Conservation (phyloP, 2,797 vertebrate genomes). For the Falco peregrinus region DNA sequence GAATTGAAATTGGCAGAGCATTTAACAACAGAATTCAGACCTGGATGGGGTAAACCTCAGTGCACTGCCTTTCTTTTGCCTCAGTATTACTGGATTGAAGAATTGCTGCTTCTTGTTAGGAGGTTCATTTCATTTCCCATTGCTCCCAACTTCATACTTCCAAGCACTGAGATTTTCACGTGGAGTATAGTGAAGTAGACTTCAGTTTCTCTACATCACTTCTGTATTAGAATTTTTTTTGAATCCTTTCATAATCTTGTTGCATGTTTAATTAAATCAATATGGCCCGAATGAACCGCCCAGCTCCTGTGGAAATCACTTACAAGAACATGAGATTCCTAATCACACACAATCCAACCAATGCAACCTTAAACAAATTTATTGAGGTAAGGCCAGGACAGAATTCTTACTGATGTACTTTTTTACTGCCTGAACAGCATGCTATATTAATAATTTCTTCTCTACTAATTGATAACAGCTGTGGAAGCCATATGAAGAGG, state of each 20-base stretch:
- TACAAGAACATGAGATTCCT: conserved; percentile 99
- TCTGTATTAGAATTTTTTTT: conserved; percentile 72
- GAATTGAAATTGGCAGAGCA: conserved; percentile 85
- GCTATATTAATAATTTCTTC: background rate
- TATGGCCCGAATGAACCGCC: conserved; percentile 99
- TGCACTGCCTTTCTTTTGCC: conserved; percentile 93
- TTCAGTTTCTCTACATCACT: conserved; percentile 74
- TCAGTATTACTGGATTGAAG: conserved; percentile 91
- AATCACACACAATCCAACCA: conserved; percentile 99
- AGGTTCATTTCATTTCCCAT: conserved; percentile 82
- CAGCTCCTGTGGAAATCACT: conserved; percentile 99
- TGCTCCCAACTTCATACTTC: conserved; percentile 73
- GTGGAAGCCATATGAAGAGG: background rate
- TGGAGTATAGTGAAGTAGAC: conserved; percentile 83
- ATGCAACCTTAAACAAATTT: conserved; percentile 98
- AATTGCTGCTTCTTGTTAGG: conserved; percentile 88
- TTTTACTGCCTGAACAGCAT: background rate
- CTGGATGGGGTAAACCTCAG: conserved; percentile 99
- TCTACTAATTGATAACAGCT: background rate
- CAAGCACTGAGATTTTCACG: conserved; percentile 83
- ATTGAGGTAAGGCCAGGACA: conserved; percentile 90
- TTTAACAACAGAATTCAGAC: conserved; percentile 87
- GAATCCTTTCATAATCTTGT: conserved; percentile 64
- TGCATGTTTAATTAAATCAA: conserved; percentile 77
- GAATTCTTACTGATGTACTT: background rate